phyloP scores from a whole-genome alignment of 2,113 vertebrate genomes.

The Aplodontia rufa region DNA sequence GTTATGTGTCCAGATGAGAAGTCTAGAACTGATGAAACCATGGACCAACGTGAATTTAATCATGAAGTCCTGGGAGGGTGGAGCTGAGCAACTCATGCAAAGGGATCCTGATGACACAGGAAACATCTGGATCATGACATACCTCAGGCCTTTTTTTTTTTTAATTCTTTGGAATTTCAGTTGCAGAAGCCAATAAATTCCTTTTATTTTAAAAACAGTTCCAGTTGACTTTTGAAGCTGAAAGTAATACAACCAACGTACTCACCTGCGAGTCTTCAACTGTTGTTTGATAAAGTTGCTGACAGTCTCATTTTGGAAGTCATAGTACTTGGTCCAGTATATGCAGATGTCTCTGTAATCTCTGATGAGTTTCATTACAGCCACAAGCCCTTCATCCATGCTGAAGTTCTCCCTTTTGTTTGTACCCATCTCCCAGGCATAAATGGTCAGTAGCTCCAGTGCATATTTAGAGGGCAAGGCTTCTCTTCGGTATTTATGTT shows the following conservation, averaged over 20 bases:
- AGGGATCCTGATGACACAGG: not conserved
- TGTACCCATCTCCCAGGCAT: not conserved
- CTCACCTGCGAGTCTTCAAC: conserved; percentile 57
- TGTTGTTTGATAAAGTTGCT: conserved; percentile 72
- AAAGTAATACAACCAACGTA: not conserved
- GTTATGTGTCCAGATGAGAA: not conserved
- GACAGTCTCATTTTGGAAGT: not conserved
- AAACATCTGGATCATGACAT: not conserved
- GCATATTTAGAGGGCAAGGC: conserved; percentile 83
- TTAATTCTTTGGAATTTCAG: not conserved
- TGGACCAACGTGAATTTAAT: not conserved
- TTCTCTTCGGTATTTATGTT: accelerated
- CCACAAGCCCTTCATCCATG: conserved; percentile 56
- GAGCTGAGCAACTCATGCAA: not conserved
- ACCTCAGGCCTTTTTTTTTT: not conserved
- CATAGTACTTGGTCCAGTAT: conserved; percentile 75
- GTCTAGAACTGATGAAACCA: not conserved
- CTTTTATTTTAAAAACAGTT: not conserved
- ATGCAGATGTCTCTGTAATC: conserved; percentile 61
- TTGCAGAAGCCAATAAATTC: not conserved
- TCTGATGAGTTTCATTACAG: conserved; percentile 71
- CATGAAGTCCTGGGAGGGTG: not conserved
- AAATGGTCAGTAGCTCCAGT: conserved; percentile 84
- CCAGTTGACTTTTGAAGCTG: not conserved
- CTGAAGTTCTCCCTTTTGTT: not conserved